Conservation (phyloP, 2,113 vertebrate species). For the Excalfactoria chinensis region DNA sequence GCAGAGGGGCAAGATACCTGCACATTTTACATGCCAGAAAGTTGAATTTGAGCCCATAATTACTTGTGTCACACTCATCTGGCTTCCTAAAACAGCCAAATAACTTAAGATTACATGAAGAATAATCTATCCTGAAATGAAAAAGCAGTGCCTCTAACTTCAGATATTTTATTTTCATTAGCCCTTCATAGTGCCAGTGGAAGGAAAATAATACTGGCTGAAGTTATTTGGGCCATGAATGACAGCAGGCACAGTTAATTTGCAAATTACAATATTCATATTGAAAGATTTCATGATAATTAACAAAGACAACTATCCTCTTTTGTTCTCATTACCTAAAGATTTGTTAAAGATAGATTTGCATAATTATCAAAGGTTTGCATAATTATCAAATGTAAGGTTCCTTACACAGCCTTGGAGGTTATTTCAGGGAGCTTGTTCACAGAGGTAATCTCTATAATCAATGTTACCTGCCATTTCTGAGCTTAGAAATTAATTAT, state of each 20-base stretch:
- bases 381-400: conserved; percentile 17
- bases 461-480: conserved; percentile 16
- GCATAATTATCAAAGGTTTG: conserved; percentile 35
- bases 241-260: conserved; percentile 9
- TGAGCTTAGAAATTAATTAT: conserved; percentile 22
- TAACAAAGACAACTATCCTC: conserved; percentile 46
- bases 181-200: background rate
- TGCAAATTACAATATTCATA: conserved; percentile 45
- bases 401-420: conserved; percentile 10
- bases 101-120: background rate
- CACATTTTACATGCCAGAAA: background rate
- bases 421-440: conserved; percentile 29
- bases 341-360: conserved; percentile 41
- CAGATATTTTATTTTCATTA: background rate
- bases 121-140: background rate
- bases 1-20: background rate
- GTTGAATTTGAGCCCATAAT: background rate
- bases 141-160: background rate
- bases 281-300: conserved; percentile 37
- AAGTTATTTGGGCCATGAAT: background rate
- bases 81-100: background rate
- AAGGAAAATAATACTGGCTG: background rate
- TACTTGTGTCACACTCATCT: background rate
- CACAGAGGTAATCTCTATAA: conserved; percentile 36
- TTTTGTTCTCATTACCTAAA: conserved; percentile 64